Percentiles rank a stretch among this genome's conserved stretches.
phyloP scores from a whole-genome alignment of 2,113 vertebrate species.

The Gila orcuttii region DNA sequence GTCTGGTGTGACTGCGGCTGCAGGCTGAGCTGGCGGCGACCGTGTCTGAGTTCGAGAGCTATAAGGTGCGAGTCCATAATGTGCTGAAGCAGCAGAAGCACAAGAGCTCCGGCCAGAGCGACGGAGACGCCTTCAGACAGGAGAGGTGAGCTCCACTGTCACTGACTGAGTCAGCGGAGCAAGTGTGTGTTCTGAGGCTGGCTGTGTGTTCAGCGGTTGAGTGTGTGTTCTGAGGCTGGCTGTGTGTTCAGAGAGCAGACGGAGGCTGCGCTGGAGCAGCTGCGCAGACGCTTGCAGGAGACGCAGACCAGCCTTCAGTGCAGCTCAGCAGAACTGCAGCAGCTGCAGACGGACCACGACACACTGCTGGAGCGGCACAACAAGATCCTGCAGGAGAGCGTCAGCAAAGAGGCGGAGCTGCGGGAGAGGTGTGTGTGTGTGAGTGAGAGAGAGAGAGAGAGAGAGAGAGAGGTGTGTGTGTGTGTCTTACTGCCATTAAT shows the following conservation, averaged over 20 bases:
- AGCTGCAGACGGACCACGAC: constrained; percentile 88
- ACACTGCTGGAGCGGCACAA: constrained; percentile 93
- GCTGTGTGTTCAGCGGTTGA: too few relatives aligned
- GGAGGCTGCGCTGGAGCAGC: constrained; percentile 83
- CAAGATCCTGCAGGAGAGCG: constrained; percentile 92
- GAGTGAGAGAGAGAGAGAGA: too few relatives aligned
- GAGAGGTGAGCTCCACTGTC: constrained; percentile 79
- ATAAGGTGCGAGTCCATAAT: constrained; percentile 97
- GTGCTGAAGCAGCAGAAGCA: constrained; percentile 96
- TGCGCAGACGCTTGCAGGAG: constrained; percentile 86
- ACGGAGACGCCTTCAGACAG: constrained; percentile 82
- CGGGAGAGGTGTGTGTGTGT: constrained; percentile 87
- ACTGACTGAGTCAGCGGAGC: too few relatives aligned
- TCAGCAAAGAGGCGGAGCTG: constrained; percentile 92
- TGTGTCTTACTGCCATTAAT: too few relatives aligned
- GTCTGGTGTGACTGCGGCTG: too few relatives aligned
- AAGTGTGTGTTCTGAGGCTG: not conserved
- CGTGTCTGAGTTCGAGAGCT: constrained; percentile 89
- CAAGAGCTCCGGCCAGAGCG: constrained; percentile 80
- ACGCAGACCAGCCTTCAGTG: constrained; percentile 85
- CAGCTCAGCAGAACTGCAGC: constrained; percentile 81
- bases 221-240: not conserved
- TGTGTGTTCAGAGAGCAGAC: constrained; percentile 81
- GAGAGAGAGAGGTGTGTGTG: too few relatives aligned
- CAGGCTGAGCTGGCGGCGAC: constrained; percentile 86